Conservation (phyloP, 2,888 invertebrate species). For the Drosophila differens region DNA sequence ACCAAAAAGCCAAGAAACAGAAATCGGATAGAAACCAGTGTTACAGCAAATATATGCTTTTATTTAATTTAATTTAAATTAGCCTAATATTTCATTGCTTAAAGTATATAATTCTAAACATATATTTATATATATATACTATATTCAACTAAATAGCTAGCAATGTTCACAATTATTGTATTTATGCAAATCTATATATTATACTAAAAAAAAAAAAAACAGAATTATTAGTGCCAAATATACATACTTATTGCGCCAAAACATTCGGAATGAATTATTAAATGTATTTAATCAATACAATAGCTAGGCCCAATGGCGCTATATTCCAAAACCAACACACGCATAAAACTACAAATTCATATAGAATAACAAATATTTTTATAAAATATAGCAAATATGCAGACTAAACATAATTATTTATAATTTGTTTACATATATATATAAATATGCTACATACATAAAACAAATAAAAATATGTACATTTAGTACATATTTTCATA, state of each 20-base stretch:
- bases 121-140: slow-evolving; percentile 19
- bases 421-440: slow-evolving; percentile 29
- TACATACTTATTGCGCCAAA: slow-evolving; percentile 64
- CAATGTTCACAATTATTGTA: slow-evolving; percentile 54
- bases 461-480: slow-evolving; percentile 31
- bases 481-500: slow-evolving; percentile 31
- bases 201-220: slow-evolving; percentile 12
- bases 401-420: slow-evolving; percentile 55
- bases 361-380: slow-evolving; percentile 67
- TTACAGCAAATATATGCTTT: slow-evolving; percentile 14
- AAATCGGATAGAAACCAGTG: slow-evolving; percentile 7
- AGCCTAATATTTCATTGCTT: slow-evolving; percentile 40
- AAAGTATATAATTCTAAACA: slow-evolving; percentile 31
- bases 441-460: slow-evolving; percentile 22
- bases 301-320: slow-evolving; percentile 48
- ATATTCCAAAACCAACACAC: slow-evolving; percentile 41
- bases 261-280: slow-evolving; percentile 59
- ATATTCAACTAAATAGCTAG: slow-evolving; percentile 50
- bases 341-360: slow-evolving; percentile 41
- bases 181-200: slow-evolving; percentile 34
- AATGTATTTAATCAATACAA: slow-evolving; percentile 36
- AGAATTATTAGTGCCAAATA: slow-evolving; percentile 79
- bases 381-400: slow-evolving; percentile 62
- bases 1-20: slow-evolving; percentile 16
- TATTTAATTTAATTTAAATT: slow-evolving; percentile 17